A percentile compares a stretch with the other conserved stretches of the same genome.
Conservation (phyloP, 2,888 invertebrate species). For the Pediacus dermestoides region DNA sequence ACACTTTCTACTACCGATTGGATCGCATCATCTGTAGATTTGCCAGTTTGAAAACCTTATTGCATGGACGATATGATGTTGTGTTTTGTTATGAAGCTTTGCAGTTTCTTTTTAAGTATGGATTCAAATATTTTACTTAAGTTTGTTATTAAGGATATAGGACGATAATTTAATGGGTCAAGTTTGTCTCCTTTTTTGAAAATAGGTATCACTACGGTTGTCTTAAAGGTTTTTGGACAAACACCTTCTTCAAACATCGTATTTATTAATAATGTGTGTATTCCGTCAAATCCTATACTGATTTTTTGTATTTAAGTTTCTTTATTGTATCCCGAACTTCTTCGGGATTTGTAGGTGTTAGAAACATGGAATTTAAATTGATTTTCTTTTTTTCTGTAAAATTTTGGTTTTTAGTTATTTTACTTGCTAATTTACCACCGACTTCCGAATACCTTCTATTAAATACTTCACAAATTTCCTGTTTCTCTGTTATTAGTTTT, state of each 20-base stretch:
- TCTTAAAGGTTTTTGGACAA: conserved; percentile 9
- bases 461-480: conserved; percentile 4
- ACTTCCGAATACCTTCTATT: conserved; percentile 1
- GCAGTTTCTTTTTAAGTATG: conserved; percentile 4
- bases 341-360: not conserved
- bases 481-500: conserved; percentile 4
- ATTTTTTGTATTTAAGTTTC: conserved; percentile 5
- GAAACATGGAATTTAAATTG: not conserved
- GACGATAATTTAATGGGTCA: conserved; percentile 8
- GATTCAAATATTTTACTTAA: conserved; percentile 9
- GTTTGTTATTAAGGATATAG: conserved; percentile 6
- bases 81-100: conserved; percentile 5
- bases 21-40: conserved; percentile 9
- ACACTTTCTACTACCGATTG: not conserved
- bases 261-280: conserved; percentile 4
- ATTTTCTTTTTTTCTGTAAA: conserved; percentile 1
- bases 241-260: conserved; percentile 4
- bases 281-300: conserved; percentile 1
- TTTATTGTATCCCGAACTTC: conserved; percentile 2
- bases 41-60: conserved; percentile 11
- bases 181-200: conserved; percentile 10
- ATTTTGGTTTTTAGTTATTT: not conserved
- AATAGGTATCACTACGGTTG: conserved; percentile 6
- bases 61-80: conserved; percentile 2
- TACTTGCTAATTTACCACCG: not conserved